These are phyloP conservation scores for Drosophila sp. DNA, from an alignment of 1,140 invertebrate genomes.

Conservation along the genomic window DNA sequence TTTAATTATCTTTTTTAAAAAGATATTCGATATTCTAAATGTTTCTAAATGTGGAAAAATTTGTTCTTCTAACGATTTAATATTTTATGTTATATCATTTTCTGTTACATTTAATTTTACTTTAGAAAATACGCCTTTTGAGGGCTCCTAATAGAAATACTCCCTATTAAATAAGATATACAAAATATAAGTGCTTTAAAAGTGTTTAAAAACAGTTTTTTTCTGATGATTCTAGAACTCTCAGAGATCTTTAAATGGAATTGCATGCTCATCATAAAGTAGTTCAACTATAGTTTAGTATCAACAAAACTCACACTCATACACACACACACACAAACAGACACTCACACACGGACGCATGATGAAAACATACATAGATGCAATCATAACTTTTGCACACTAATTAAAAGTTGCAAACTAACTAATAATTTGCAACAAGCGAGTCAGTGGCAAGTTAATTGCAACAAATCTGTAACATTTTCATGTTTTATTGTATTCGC, in stretches of 20 bases:
- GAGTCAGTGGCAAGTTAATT: slow-evolving; percentile 51
- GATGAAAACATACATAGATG: slow-evolving; percentile 10
- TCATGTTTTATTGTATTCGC: slow-evolving; percentile 33
- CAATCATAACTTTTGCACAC: slow-evolving; percentile 58
- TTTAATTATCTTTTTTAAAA: no score
- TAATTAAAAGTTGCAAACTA: slow-evolving; percentile 76
- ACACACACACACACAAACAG: slow-evolving; percentile 3
- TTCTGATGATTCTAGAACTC: not conserved
- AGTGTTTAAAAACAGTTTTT: not conserved
- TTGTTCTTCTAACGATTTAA: no score
- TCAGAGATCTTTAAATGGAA: not conserved
- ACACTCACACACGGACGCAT: slow-evolving; percentile 2
- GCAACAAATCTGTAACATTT: slow-evolving; percentile 37
- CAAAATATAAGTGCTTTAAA: not conserved
- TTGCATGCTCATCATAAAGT: not conserved
- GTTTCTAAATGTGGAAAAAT: no score
- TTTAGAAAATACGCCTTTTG: not conserved
- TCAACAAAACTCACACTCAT: not conserved
- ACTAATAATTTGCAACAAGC: slow-evolving; percentile 42
- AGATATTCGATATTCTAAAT: no score
- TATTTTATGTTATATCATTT: no score
- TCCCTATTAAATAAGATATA: not conserved
- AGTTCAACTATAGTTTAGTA: not conserved
- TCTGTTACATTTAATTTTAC: not conserved
- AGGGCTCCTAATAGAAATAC: not conserved